Conservation (phyloP, 2,113 vertebrate species). For the Labrus mixtus region DNA sequence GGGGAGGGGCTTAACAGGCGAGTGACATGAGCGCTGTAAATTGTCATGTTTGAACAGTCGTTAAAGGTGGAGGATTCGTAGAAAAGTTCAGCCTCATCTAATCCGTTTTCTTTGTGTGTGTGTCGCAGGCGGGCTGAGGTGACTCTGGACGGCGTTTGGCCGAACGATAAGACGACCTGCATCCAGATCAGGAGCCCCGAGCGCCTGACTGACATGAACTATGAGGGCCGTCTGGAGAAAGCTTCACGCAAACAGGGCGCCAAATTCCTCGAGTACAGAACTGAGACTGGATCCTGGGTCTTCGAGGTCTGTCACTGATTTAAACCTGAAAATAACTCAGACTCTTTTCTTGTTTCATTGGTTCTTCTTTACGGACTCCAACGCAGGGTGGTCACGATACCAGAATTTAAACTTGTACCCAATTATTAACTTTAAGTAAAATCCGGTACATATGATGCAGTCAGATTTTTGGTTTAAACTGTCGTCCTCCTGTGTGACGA, state of each 20-base stretch:
- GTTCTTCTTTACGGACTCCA: too few relatives aligned
- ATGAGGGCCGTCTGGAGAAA: conserved; percentile 91
- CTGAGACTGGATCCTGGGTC: conserved; percentile 96
- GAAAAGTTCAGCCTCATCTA: not conserved
- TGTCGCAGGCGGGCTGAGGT: conserved; percentile 89
- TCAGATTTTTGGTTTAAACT: too few relatives aligned
- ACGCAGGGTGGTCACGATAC: too few relatives aligned
- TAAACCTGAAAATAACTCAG: not conserved
- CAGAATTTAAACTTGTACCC: too few relatives aligned
- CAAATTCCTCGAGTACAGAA: conserved; percentile 94
- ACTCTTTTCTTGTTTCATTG: too few relatives aligned
- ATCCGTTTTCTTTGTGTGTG: not conserved
- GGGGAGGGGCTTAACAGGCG: conserved; percentile 95
- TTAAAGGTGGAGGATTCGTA: not conserved
- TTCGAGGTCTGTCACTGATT: conserved; percentile 85
- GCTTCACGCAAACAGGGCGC: conserved; percentile 93
- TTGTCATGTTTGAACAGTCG: not conserved
- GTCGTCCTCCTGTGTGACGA: too few relatives aligned
- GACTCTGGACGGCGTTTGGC: conserved; percentile 96
- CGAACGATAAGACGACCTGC: conserved; percentile 93
- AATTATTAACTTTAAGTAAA: too few relatives aligned
- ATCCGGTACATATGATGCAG: too few relatives aligned
- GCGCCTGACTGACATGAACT: conserved; percentile 92
- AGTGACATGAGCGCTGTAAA: not conserved
- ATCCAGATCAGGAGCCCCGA: conserved; percentile 92